Evolutionary conservation across 2,888 invertebrate species (phyloP).

Genomic region (Argyresthia goedartella): DNA sequence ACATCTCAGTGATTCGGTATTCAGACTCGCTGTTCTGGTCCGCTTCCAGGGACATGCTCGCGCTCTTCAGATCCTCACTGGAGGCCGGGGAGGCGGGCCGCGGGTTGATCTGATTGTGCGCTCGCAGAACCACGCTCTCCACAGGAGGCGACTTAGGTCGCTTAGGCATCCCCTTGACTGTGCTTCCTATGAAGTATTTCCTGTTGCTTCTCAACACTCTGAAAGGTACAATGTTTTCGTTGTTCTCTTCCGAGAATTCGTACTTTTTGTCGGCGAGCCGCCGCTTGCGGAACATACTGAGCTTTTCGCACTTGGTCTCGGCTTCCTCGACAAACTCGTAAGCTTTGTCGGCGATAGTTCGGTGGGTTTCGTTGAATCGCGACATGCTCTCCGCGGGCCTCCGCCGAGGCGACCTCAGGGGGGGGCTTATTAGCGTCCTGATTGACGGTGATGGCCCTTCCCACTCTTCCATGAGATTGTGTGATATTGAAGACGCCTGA

Average conservation of each 20-base stretch:
- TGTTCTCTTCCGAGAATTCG: slow-evolving; percentile 87
- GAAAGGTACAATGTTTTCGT: slow-evolving; percentile 76
- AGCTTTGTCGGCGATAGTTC: slow-evolving; percentile 77
- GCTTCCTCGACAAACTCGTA: slow-evolving; percentile 90
- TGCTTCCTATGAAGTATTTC: slow-evolving; percentile 58
- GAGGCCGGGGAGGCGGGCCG: slow-evolving; percentile 41
- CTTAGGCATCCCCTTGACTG: slow-evolving; percentile 33
- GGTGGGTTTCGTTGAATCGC: slow-evolving; percentile 62
- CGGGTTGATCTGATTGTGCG: slow-evolving; percentile 54
- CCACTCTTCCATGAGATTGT: slow-evolving; percentile 66
- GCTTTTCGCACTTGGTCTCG: slow-evolving; percentile 84
- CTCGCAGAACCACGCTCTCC: slow-evolving; percentile 52
- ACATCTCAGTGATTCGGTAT: slow-evolving; percentile 61
- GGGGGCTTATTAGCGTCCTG: slow-evolving; percentile 59
- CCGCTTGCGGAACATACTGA: slow-evolving; percentile 87
- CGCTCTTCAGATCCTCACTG: slow-evolving; percentile 31
- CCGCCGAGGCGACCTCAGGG: slow-evolving; percentile 52
- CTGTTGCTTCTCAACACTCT: slow-evolving; percentile 71
- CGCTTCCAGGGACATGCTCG: slow-evolving; percentile 34
- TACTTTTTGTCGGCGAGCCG: slow-evolving; percentile 92
- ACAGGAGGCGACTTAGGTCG: slow-evolving; percentile 56
- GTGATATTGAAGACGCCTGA: slow-evolving; percentile 56
- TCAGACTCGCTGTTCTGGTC: slow-evolving; percentile 60
- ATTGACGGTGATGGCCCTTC: slow-evolving; percentile 61
- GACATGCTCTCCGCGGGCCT: slow-evolving; percentile 65